These are phyloP conservation scores for Uloborus plumipes DNA, from an alignment of 2,888 invertebrate species.

Conservation along the genomic window DNA sequence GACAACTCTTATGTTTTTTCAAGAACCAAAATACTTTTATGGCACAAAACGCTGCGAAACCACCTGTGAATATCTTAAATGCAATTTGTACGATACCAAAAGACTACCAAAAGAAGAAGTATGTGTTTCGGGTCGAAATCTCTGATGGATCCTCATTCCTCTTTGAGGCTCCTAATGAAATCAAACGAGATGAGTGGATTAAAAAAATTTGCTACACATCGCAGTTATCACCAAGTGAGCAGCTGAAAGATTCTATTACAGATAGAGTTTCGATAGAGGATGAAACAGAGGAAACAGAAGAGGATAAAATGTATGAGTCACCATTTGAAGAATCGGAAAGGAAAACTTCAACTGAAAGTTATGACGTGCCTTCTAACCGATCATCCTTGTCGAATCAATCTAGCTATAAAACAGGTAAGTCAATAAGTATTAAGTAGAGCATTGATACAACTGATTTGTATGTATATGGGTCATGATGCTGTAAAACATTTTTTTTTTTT, in stretches of 20 bases:
- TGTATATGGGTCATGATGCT: too few species aligned
- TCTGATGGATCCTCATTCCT: constrained; percentile 94
- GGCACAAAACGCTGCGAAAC: constrained; percentile 87
- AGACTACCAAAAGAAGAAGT: constrained; percentile 94
- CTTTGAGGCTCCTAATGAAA: constrained; percentile 82
- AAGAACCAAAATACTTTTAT: constrained; percentile 92
- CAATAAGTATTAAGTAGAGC: not conserved
- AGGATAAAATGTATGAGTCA: constrained; percentile 14
- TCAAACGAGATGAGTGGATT: constrained; percentile 89
- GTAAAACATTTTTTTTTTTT: too few species aligned
- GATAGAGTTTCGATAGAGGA: not conserved
- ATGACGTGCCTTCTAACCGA: constrained; percentile 18
- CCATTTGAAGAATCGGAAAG: constrained; percentile 13
- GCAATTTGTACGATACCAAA: constrained; percentile 87
- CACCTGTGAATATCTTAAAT: constrained; percentile 81
- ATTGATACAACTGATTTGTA: too few species aligned
- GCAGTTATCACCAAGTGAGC: constrained; percentile 88
- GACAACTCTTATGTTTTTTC: constrained; percentile 97
- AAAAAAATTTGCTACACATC: constrained; percentile 95
- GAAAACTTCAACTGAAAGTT: constrained; percentile 11
- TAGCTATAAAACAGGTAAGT: constrained; percentile 50
- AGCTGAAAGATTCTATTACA: constrained; percentile 80
- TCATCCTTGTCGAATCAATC: constrained; percentile 49
- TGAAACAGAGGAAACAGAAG: not conserved
- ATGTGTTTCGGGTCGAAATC: constrained; percentile 89